Percentiles rank a stretch among this genome's conserved stretches.
These are phyloP conservation scores for Eolophus roseicapilla DNA, from an alignment of 2,113 vertebrate genomes.

Conservation along the genomic window DNA sequence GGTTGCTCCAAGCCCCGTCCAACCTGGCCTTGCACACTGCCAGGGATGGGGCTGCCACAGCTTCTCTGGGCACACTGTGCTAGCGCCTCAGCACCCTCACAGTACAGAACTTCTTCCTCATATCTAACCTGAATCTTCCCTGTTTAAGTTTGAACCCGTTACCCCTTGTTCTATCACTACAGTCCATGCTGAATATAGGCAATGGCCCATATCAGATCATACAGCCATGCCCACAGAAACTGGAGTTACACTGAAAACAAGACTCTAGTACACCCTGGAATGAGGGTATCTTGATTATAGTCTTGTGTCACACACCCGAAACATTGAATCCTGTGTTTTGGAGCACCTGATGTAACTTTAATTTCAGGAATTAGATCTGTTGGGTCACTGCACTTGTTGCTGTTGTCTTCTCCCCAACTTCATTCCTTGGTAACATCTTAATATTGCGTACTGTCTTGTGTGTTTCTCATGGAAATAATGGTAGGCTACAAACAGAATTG, in stretches of 20 bases:
- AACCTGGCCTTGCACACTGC: background rate
- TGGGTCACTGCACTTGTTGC: background rate
- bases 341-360: background rate
- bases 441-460: background rate
- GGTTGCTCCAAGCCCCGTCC: no score
- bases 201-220: background rate
- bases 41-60: background rate
- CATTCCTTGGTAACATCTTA: background rate
- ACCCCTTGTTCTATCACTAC: background rate
- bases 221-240: background rate
- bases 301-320: accelerated
- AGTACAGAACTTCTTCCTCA: background rate
- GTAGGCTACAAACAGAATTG: background rate
- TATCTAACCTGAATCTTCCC: background rate
- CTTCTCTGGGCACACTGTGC: background rate
- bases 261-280: background rate
- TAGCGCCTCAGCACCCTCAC: background rate
- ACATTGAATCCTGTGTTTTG: background rate
- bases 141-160: background rate
- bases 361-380: background rate
- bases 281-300: background rate
- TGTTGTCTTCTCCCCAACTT: background rate
- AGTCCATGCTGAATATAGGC: background rate
- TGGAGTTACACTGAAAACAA: background rate
- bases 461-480: background rate